Percentiles rank a stretch among this genome's conserved stretches.
These are phyloP conservation scores for Probaryconus sp. DNA, from an alignment of 1,140 invertebrate genomes.

Conservation along the genomic window DNA sequence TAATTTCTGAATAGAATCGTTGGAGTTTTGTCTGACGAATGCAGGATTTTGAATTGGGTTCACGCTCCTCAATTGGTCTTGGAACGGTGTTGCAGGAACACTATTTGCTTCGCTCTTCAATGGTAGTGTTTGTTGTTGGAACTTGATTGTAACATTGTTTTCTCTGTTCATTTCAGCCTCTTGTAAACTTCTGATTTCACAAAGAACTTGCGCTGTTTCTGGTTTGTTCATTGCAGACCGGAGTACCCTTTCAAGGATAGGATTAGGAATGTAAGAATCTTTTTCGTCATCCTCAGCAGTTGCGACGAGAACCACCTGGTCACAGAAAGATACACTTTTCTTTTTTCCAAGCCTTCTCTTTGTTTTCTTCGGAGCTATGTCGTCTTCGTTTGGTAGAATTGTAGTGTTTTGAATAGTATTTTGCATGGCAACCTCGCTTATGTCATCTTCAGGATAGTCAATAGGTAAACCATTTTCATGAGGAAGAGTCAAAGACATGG, in stretches of 20 bases:
- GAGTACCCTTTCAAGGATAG: conserved; percentile 91
- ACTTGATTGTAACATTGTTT: conserved; percentile 66
- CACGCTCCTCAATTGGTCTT: conserved; percentile 74
- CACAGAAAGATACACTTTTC: conserved; percentile 95
- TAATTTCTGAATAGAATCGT: conserved; percentile 61
- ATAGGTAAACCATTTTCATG: conserved; percentile 76
- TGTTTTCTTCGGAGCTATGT: conserved; percentile 70
- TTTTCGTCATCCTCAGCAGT: conserved; percentile 94
- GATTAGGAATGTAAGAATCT: conserved; percentile 93
- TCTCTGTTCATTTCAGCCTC: conserved; percentile 76
- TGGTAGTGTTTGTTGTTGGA: conserved; percentile 76
- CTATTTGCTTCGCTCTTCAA: conserved; percentile 75
- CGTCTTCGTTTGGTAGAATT: conserved; percentile 73
- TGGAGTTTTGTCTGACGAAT: conserved; percentile 66
- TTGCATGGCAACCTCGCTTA: conserved; percentile 77
- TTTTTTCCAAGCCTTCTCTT: conserved; percentile 85
- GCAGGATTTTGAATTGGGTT: conserved; percentile 62
- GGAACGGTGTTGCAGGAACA: conserved; percentile 73
- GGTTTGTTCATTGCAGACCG: conserved; percentile 88
- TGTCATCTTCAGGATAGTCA: conserved; percentile 76
- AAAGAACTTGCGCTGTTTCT: conserved; percentile 79
- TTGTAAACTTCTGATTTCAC: conserved; percentile 77
- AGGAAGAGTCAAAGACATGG: conserved; percentile 74
- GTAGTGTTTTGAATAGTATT: conserved; percentile 77
- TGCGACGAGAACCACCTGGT: conserved; percentile 93